A percentile compares a stretch with the other conserved stretches of the same genome.
Conservation (phyloP, 2,797 vertebrate species). For the Girardinus metallicus region DNA sequence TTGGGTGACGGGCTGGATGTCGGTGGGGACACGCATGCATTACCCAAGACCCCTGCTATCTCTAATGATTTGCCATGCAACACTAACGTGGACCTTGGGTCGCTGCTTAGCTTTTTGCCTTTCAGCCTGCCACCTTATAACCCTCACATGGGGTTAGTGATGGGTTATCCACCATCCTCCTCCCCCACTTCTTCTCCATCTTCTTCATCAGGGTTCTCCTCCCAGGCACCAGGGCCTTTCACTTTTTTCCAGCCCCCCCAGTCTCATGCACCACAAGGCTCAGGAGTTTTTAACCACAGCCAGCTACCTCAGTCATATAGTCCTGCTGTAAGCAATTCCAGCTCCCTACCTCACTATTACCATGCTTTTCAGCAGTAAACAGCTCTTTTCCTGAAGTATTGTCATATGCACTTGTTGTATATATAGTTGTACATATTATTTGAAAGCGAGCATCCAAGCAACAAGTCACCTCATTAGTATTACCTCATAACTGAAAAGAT, state of each 20-base stretch:
- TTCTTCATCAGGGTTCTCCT: constrained; percentile 73
- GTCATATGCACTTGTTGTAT: constrained; percentile 34
- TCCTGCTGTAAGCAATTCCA: constrained; percentile 89
- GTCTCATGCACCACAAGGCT: constrained; percentile 85
- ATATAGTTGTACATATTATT: constrained; percentile 49
- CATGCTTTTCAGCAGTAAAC: constrained; percentile 92
- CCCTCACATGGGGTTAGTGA: constrained; percentile 89
- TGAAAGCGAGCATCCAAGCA: constrained; percentile 27
- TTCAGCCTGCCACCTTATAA: constrained; percentile 92
- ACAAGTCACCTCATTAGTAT: constrained; percentile 79
- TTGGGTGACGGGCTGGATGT: constrained; percentile 69
- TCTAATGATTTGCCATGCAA: constrained; percentile 90
- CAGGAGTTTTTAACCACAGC: constrained; percentile 80
- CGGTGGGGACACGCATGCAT: constrained; percentile 80
- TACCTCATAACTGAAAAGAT: constrained; percentile 76
- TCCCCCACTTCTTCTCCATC: constrained; percentile 71
- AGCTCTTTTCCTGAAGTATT: constrained; percentile 25
- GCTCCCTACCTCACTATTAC: constrained; percentile 95
- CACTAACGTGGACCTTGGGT: constrained; percentile 95
- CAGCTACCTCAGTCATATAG: constrained; percentile 92
- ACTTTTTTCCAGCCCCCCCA: constrained; percentile 87
- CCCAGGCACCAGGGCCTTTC: constrained; percentile 87
- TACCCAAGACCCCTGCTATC: constrained; percentile 89
- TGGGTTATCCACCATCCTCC: constrained; percentile 88
- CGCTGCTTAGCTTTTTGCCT: constrained; percentile 93